Evolutionary conservation across 2,888 invertebrate species (phyloP).

Genomic region (Cantharis lateralis): DNA sequence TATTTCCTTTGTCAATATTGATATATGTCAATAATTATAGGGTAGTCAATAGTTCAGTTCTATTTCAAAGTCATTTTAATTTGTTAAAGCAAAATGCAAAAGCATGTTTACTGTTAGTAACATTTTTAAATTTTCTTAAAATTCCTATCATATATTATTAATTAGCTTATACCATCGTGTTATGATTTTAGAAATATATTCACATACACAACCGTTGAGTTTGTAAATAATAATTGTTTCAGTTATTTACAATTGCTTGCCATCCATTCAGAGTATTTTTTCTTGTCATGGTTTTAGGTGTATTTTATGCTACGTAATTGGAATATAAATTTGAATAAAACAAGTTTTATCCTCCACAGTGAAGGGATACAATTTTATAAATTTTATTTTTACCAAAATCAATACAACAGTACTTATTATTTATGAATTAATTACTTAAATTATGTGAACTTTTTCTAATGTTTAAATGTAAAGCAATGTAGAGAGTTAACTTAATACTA

Average conservation of each 20-base stretch:
- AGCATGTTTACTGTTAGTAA: no score
- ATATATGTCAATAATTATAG: neutral
- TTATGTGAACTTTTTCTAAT: neutral
- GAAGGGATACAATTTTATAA: neutral
- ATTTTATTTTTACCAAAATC: neutral
- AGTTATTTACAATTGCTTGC: neutral
- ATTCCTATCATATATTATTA: neutral
- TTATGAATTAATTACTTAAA: neutral
- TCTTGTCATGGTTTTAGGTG: neutral
- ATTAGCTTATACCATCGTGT: neutral
- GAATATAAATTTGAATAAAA: neutral
- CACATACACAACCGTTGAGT: neutral
- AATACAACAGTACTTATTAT: neutral
- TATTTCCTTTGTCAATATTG: neutral
- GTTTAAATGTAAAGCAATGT: no score
- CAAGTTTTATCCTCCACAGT: neutral
- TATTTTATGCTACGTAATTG: neutral
- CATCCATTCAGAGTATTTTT: neutral
- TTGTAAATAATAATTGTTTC: neutral
- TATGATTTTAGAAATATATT: neutral
- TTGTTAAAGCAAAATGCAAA: neutral
- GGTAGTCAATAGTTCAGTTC: neutral
- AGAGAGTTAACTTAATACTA: no score
- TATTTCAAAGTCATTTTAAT: neutral
- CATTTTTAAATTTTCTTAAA: no score